These are phyloP conservation scores for Caenorhabditis drosophilae DNA, from an alignment of 2,888 invertebrate genomes.

Conservation along the genomic window DNA sequence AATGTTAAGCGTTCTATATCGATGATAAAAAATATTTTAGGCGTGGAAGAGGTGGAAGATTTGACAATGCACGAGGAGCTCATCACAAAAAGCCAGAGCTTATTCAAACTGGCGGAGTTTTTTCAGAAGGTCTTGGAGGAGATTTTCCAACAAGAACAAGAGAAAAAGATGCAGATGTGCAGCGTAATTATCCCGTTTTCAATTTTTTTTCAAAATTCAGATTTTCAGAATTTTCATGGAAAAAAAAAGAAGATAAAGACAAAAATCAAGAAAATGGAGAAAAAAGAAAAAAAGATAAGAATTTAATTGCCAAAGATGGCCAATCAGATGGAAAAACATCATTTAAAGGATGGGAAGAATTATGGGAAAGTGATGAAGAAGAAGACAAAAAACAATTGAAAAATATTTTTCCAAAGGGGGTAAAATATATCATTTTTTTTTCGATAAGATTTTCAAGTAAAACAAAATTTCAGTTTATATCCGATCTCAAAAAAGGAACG, in stretches of 20 bases:
- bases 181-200: conserved; percentile 9
- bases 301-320: conserved; percentile 3
- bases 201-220: neutral
- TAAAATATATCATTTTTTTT: too few relatives aligned
- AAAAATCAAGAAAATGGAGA: neutral
- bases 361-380: conserved; percentile 48
- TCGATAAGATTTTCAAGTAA: conserved; percentile 5
- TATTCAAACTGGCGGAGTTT: conserved; percentile 48
- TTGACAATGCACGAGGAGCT: conserved; percentile 10
- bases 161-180: conserved; percentile 11
- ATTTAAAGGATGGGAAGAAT: conserved; percentile 41
- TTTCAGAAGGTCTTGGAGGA: conserved; percentile 42
- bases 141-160: conserved; percentile 22
- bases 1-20: neutral
- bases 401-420: conserved; percentile 13
- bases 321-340: conserved; percentile 23
- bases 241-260: neutral
- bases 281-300: conserved; percentile 3
- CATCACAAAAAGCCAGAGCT: conserved; percentile 33
- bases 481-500: conserved; percentile 35
- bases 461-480: conserved; percentile 34
- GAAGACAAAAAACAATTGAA: conserved; percentile 37
- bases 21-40: conserved; percentile 4
- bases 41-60: conserved; percentile 21
- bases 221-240: neutral